Percentiles rank a stretch among this genome's conserved stretches.
Conservation (phyloP, 2,113 vertebrate genomes). For the Chaetorhynchus papuensis region DNA sequence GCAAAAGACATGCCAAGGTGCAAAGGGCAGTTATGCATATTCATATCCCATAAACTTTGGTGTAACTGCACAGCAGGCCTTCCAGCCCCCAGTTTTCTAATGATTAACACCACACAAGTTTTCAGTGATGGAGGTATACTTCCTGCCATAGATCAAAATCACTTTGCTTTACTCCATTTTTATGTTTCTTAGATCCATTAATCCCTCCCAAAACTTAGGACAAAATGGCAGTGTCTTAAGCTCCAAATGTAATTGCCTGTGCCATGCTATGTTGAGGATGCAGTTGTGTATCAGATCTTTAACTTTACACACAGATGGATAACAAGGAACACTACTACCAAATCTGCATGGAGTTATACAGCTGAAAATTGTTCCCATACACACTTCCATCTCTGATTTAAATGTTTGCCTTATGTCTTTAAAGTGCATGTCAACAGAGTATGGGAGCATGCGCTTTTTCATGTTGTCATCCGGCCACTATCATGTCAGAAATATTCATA, state of each 20-base stretch:
- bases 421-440: not conserved
- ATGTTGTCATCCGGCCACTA: not conserved
- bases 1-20: not conserved
- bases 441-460: not conserved
- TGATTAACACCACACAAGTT: not conserved
- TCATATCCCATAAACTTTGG: not conserved
- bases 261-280: not conserved
- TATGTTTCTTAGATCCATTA: not conserved
- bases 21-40: not conserved
- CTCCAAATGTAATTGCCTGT: not conserved
- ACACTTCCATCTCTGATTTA: conserved; percentile 16
- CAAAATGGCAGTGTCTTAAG: not conserved
- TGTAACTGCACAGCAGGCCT: not conserved
- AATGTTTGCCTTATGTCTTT: conserved; percentile 35
- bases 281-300: not conserved
- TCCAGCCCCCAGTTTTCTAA: not conserved
- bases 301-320: not conserved
- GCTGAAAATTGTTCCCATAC: conserved; percentile 31
- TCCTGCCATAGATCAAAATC: not conserved
- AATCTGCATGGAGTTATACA: conserved; percentile 2
- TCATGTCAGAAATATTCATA: not conserved
- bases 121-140: not conserved
- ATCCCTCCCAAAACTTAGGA: not conserved
- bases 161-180: not conserved
- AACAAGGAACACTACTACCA: not conserved